Percentiles rank a stretch among this genome's conserved stretches.
These are phyloP conservation scores for Charaxes varanes DNA, from an alignment of 1,140 invertebrate genomes.

Conservation along the genomic window DNA sequence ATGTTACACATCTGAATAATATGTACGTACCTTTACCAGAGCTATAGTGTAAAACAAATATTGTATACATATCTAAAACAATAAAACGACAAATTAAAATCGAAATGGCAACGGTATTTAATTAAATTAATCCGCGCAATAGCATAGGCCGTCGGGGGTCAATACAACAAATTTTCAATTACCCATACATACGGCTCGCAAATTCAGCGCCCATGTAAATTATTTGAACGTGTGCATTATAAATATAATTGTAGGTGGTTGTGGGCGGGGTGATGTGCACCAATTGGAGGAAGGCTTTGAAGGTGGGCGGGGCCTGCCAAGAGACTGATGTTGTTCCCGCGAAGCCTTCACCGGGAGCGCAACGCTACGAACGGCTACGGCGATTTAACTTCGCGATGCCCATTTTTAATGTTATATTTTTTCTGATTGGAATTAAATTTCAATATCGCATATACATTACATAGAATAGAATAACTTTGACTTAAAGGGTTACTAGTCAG, in stretches of 20 bases:
- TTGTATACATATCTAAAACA: slow-evolving; percentile 6
- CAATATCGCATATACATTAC: too few relatives aligned
- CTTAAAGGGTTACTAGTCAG: too few relatives aligned
- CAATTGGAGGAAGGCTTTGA: slow-evolving; percentile 38
- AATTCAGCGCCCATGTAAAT: slow-evolving; percentile 73
- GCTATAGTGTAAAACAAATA: too few relatives aligned
- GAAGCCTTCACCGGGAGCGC: slow-evolving; percentile 55
- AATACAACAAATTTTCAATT: slow-evolving; percentile 74
- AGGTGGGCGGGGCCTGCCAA: slow-evolving; percentile 44
- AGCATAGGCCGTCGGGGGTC: slow-evolving; percentile 53
- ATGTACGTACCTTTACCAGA: too few relatives aligned
- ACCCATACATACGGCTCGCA: slow-evolving; percentile 63
- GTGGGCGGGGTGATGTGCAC: slow-evolving; percentile 45
- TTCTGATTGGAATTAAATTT: too few relatives aligned
- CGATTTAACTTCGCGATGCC: background rate
- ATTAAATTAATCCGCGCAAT: slow-evolving; percentile 59
- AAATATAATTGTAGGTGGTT: slow-evolving; percentile 70
- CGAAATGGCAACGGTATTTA: slow-evolving; percentile 26
- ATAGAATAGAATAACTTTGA: too few relatives aligned
- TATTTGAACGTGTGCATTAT: slow-evolving; percentile 70
- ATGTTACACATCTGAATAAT: background rate
- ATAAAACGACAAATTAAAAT: slow-evolving; percentile 21
- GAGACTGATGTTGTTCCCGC: slow-evolving; percentile 64
- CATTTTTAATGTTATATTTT: too few relatives aligned
- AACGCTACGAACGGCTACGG: slow-evolving; percentile 13